These are phyloP conservation scores for Carlito syrichta DNA, from an alignment of 2,113 vertebrate genomes.

Conservation along the genomic window DNA sequence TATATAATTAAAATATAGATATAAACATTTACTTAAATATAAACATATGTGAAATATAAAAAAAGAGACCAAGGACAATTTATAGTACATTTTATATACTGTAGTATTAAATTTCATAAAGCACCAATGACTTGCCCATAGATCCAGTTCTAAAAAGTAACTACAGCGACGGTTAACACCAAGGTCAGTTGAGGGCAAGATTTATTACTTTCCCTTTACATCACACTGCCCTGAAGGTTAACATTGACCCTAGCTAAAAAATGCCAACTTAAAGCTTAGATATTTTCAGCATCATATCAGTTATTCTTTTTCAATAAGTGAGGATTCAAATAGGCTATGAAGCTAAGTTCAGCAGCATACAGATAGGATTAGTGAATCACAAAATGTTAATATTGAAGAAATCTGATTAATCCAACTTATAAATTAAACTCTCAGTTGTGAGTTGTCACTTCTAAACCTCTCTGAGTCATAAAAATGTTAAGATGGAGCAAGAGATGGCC, in stretches of 20 bases:
- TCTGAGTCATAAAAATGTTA: neutral
- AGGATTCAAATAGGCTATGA: neutral
- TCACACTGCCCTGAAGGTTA: neutral
- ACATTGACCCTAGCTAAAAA: neutral
- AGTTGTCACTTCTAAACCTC: neutral
- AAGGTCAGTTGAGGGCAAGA: neutral
- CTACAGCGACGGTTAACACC: neutral
- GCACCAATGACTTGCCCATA: neutral
- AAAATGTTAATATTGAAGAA: neutral
- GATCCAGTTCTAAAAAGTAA: neutral
- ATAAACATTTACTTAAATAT: neutral
- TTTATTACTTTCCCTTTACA: rapidly evolving
- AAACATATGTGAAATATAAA: neutral
- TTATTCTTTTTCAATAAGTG: neutral
- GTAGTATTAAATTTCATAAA: neutral
- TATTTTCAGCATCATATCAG: neutral
- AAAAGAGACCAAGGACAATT: neutral
- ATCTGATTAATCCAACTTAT: neutral
- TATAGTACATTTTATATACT: neutral
- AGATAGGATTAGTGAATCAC: neutral
- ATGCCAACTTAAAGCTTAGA: neutral
- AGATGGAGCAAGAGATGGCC: neutral
- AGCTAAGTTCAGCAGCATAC: neutral
- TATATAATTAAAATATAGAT: neutral
- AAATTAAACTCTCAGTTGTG: neutral